Evolutionary conservation across 1,140 invertebrate species (phyloP).

Genomic region (Microplitis demolitor): DNA sequence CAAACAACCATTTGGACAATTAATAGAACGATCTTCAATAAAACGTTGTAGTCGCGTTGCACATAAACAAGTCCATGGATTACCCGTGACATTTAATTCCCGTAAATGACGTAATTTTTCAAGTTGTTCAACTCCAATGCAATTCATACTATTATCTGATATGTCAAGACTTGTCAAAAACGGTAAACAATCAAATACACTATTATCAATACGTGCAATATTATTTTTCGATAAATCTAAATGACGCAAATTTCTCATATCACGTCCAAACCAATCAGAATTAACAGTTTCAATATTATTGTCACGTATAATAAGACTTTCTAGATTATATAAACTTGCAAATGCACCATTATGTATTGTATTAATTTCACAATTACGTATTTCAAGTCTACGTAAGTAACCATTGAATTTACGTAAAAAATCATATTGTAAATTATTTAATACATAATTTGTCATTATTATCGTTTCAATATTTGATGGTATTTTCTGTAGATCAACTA

Average conservation of each 20-base stretch:
- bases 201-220: conserved; percentile 38
- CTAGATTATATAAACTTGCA: conserved; percentile 28
- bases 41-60: conserved; percentile 33
- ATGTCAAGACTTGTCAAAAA: conserved; percentile 35
- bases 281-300: conserved; percentile 36
- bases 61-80: conserved; percentile 47
- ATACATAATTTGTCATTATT: conserved; percentile 31
- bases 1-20: conserved; percentile 33
- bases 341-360: conserved; percentile 40
- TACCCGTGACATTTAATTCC: conserved; percentile 29
- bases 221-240: conserved; percentile 42
- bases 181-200: conserved; percentile 36
- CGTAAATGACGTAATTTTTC: conserved; percentile 28
- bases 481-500: conserved; percentile 28
- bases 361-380: conserved; percentile 40
- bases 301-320: conserved; percentile 33
- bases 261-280: conserved; percentile 24
- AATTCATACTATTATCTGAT: conserved; percentile 44
- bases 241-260: conserved; percentile 26
- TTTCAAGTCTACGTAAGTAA: conserved; percentile 37
- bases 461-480: conserved; percentile 32
- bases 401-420: conserved; percentile 36
- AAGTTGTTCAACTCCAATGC: conserved; percentile 41
- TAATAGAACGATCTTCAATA: conserved; percentile 31
- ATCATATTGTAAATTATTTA: conserved; percentile 28